These are phyloP conservation scores for Montipora capitata DNA, from an alignment of 92 coral and sea anemone species.

Conservation along the genomic window DNA sequence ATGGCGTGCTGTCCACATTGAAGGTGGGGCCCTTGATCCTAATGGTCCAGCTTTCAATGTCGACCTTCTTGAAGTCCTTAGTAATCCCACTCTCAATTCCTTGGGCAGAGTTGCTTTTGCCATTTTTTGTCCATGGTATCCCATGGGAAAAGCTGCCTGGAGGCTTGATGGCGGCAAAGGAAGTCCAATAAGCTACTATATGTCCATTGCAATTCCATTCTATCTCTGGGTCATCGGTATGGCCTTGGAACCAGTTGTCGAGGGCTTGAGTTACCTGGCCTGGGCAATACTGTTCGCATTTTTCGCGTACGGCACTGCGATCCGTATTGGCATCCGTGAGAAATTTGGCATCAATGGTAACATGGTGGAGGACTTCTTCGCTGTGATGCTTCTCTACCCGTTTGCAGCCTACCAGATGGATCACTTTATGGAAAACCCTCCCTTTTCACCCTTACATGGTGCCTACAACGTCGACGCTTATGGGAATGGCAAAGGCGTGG, in stretches of 20 bases:
- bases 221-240: conserved; percentile 82
- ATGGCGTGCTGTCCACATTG: conserved; percentile 86
- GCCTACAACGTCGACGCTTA: not conserved
- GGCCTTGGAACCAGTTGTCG: conserved; percentile 71
- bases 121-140: conserved; percentile 89
- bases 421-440: conserved; percentile 63
- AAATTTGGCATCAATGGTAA: conserved; percentile 85
- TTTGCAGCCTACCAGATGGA: conserved; percentile 91
- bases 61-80: conserved; percentile 80
- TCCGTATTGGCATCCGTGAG: conserved; percentile 83
- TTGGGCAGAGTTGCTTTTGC: conserved; percentile 64
- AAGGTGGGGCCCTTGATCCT: conserved; percentile 83
- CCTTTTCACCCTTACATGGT: not conserved
- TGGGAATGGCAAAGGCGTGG: not conserved
- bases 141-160: conserved; percentile 86
- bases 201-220: conserved; percentile 79
- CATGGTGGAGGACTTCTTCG: conserved; percentile 87
- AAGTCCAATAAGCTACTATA: conserved; percentile 55
- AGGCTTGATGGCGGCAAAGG: conserved; percentile 58
- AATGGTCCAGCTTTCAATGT: conserved; percentile 71
- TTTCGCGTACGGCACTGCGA: conserved; percentile 75
- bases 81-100: conserved; percentile 58
- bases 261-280: conserved; percentile 87
- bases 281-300: conserved; percentile 89
- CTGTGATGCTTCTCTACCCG: conserved; percentile 88